Base-by-base conservation (phyloP, 1,140 invertebrate species). In the Parasteatoda tepidariorum region DNA sequence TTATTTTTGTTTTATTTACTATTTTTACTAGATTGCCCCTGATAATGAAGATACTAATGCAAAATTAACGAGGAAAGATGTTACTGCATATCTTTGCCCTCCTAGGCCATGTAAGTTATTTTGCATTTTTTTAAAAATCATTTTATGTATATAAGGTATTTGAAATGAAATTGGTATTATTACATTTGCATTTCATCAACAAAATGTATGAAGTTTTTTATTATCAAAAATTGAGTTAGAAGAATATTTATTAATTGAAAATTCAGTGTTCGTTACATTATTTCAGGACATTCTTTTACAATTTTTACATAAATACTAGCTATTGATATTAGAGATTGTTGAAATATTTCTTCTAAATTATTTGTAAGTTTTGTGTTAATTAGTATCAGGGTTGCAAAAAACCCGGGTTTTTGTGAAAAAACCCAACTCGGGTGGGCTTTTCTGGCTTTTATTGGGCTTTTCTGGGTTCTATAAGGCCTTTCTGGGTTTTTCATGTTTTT, bases 91-190 rank as follows among this genome's bases (percentile, higher is more conserved):
- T 74, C 2, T 59, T 6, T 30, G 26, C 3, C 30, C 31, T 33
- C 71, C 71, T 22, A 74, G 31, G 61, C 71, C 48, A n/a, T 74
- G 71, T 74, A 74, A 61, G 54, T 22, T 22, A 66, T 15, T 59
- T 9, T 59, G n/a, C n/a, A 15, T 13, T 15, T 15, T 59, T 59
- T 59, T 59, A 15, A 15, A 55, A 55, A 55, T 18, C 22, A 2
- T 2, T 13, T 55, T 48, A 9, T 48, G 7, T 48, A 9, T 48
- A 18, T 48, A 9, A 18, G 41, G 41, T 7, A 18, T 18, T 48
- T 48, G 18, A 48, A 48, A 48, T 18, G 7, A 48, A 9, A 48
- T 48, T 48, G 7, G 7, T 9, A 9, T 48, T 9, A 9, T 7
- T 48, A 48, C 18, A 9, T 48, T 9, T 48, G 7, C 18, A 9